Evolutionary conservation across 2,888 invertebrate genomes (phyloP).

Genomic region (Cephalotes varians): DNA sequence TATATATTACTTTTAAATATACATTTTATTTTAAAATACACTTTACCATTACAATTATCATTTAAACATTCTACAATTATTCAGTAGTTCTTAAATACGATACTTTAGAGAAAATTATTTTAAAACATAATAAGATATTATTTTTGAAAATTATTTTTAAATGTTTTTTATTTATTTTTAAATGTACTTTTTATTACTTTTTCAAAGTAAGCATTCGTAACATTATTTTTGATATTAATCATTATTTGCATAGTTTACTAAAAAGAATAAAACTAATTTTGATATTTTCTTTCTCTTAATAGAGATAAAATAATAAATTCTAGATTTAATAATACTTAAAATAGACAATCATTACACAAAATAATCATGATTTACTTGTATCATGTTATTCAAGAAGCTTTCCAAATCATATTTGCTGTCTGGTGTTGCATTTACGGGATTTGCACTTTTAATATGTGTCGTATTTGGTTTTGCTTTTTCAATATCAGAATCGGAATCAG

Average conservation of each 20-base stretch:
- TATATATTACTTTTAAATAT: not conserved
- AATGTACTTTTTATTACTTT: not conserved
- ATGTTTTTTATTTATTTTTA: too few relatives aligned
- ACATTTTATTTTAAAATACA: not conserved
- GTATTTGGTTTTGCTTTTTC: slow-evolving; percentile 45
- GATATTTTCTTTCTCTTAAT: not conserved
- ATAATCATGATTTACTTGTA: slow-evolving; percentile 64
- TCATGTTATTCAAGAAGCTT: slow-evolving; percentile 62
- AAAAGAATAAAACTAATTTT: not conserved
- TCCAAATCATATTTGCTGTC: slow-evolving; percentile 10
- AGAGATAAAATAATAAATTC: not conserved
- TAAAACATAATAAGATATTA: not conserved
- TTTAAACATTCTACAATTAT: slow-evolving; percentile 14
- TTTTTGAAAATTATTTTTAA: not conserved
- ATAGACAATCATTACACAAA: slow-evolving; percentile 11
- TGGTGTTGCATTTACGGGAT: not conserved
- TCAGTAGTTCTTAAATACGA: slow-evolving; percentile 13
- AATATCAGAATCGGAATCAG: slow-evolving; percentile 70
- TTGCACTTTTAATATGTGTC: not conserved
- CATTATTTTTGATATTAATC: not conserved
- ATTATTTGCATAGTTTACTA: not conserved
- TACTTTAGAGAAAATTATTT: slow-evolving; percentile 1
- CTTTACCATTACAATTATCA: slow-evolving; percentile 14
- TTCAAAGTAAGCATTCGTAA: not conserved
- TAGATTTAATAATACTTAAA: not conserved